Conservation (phyloP, 2,888 invertebrate genomes). For the Thereva unica region DNA sequence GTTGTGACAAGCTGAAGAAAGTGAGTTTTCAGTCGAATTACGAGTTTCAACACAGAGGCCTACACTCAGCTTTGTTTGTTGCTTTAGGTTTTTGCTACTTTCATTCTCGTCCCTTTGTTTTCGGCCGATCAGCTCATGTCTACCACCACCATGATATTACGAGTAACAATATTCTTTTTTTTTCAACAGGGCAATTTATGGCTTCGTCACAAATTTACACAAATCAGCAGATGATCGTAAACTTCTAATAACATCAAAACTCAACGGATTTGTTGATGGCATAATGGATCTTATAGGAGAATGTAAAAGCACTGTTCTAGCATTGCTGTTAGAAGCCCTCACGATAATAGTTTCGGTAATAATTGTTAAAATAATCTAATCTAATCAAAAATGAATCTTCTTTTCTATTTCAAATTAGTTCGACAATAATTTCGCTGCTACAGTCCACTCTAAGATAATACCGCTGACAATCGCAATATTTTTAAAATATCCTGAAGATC, state of each 20-base stretch:
- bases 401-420: constrained; percentile 56
- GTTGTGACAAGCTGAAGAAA: too few species aligned
- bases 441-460: constrained; percentile 65
- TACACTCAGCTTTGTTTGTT: too few species aligned
- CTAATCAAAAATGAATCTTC: background rate
- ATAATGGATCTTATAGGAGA: constrained; percentile 60
- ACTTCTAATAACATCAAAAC: constrained; percentile 56
- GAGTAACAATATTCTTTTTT: constrained; percentile 1
- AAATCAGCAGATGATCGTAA: constrained; percentile 56
- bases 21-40: too few species aligned
- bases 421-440: constrained; percentile 67
- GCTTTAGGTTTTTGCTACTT: too few species aligned
- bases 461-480: constrained; percentile 70
- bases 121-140: too few species aligned
- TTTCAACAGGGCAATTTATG: constrained; percentile 49
- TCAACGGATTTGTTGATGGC: constrained; percentile 62
- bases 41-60: too few species aligned
- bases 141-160: too few species aligned
- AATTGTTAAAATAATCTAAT: constrained; percentile 17
- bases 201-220: constrained; percentile 60
- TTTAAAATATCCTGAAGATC: constrained; percentile 69
- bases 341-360: constrained; percentile 61
- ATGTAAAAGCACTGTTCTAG: constrained; percentile 60
- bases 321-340: constrained; percentile 61
- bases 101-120: too few species aligned